Evolutionary conservation across 1,140 invertebrate species (phyloP).

Genomic region (Ruditapes philippinarum): DNA sequence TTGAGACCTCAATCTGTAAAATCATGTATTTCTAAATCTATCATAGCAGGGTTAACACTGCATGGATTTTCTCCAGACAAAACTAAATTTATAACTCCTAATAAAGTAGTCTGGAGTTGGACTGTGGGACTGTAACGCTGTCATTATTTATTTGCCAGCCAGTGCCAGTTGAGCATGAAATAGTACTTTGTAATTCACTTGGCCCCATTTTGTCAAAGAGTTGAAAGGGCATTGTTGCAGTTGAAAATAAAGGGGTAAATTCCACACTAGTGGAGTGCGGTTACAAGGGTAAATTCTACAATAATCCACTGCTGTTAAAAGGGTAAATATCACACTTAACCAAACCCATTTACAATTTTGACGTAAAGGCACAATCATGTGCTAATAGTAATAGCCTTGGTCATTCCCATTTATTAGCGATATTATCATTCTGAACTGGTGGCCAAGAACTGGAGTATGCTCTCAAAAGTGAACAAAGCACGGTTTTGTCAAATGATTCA

Average conservation of each 20-base stretch:
- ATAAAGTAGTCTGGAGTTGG: too few relatives aligned
- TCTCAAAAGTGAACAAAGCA: conserved; percentile 42
- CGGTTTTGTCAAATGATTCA: conserved; percentile 41
- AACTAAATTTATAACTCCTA: not conserved
- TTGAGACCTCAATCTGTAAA: not conserved
- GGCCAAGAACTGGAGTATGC: conserved; percentile 24
- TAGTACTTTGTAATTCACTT: not conserved
- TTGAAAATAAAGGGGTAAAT: not conserved
- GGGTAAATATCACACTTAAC: too few relatives aligned
- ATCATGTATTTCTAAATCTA: too few relatives aligned
- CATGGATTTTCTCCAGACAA: not conserved
- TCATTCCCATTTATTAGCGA: conserved; percentile 35
- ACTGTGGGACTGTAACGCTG: too few relatives aligned
- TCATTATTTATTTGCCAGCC: too few relatives aligned
- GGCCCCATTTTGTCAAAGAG: not conserved
- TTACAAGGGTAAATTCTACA: too few relatives aligned
- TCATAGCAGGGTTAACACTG: too few relatives aligned
- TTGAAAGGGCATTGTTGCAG: not conserved
- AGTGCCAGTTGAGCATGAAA: not conserved
- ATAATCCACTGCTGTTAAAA: too few relatives aligned
- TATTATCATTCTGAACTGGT: conserved; percentile 30
- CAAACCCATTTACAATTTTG: not conserved
- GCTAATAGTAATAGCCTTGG: not conserved
- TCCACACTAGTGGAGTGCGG: conserved; percentile 3
- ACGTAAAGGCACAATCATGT: conserved; percentile 22